Percentiles rank a stretch among this genome's conserved stretches.
These are phyloP conservation scores for Buceros bicornis DNA, from an alignment of 2,797 vertebrate genomes.

Conservation along the genomic window DNA sequence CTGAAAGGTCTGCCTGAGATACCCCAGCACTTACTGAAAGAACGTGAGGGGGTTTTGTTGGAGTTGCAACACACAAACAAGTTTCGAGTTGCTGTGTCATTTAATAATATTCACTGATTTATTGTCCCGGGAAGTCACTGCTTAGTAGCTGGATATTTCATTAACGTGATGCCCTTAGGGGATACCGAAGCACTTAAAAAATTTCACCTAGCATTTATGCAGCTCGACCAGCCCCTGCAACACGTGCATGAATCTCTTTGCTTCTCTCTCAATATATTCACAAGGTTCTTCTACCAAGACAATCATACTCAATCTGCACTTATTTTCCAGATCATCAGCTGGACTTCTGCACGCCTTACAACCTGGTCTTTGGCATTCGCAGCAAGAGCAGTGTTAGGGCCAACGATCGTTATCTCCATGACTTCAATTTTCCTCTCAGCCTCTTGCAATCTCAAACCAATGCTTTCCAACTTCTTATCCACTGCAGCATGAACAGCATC, in stretches of 20 bases:
- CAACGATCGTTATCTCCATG: conserved; percentile 68
- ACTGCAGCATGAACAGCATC: conserved; percentile 68
- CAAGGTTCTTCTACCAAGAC: conserved; percentile 42
- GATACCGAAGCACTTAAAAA: neutral
- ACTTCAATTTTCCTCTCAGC: conserved; percentile 74
- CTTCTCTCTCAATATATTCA: neutral
- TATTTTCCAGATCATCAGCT: conserved; percentile 72
- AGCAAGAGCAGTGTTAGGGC: conserved; percentile 66
- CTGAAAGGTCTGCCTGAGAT: neutral
- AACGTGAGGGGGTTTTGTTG: neutral
- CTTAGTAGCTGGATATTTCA: neutral
- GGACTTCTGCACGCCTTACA: conserved; percentile 61
- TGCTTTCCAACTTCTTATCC: conserved; percentile 67
- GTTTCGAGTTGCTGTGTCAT: neutral
- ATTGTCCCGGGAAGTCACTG: neutral
- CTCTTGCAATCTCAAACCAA: conserved; percentile 61
- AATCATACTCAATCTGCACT: conserved; percentile 65
- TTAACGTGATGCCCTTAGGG: accelerated
- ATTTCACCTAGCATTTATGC: neutral
- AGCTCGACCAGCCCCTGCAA: neutral
- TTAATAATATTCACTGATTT: neutral
- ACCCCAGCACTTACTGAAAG: neutral
- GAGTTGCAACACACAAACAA: neutral
- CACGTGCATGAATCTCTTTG: neutral
- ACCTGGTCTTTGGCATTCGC: conserved; percentile 69